Percentiles rank a stretch among this genome's conserved stretches.
These are phyloP conservation scores for Poeciliopsis turrubarensis DNA, from an alignment of 2,113 vertebrate genomes.

Conservation along the genomic window DNA sequence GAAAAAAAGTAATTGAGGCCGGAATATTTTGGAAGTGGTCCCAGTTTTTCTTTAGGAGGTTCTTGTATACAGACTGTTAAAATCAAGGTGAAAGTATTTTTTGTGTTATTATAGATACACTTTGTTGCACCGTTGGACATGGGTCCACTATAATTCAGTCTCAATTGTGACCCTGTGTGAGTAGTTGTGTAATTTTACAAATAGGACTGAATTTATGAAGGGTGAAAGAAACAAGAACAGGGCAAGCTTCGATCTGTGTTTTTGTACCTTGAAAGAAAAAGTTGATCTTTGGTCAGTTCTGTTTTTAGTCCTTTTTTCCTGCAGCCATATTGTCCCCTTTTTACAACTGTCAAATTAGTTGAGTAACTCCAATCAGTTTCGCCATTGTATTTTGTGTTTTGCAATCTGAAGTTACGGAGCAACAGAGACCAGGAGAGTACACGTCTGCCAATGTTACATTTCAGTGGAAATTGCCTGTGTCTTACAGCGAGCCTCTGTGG, in stretches of 20 bases:
- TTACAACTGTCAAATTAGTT: slow-evolving; percentile 68
- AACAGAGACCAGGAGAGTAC: slow-evolving; percentile 55
- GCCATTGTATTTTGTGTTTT: slow-evolving; percentile 57
- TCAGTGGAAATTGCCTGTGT: slow-evolving; percentile 76
- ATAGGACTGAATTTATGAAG: slow-evolving; percentile 30
- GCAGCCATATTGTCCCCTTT: slow-evolving; percentile 31
- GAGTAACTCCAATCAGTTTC: slow-evolving; percentile 57
- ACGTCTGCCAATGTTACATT: slow-evolving; percentile 71
- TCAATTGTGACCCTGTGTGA: slow-evolving; percentile 36
- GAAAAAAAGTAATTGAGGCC: slow-evolving; percentile 31
- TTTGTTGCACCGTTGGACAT: slow-evolving; percentile 53
- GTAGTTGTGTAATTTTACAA: slow-evolving; percentile 46
- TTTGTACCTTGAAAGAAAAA: slow-evolving; percentile 11
- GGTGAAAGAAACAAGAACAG: slow-evolving; percentile 6
- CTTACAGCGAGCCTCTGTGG: slow-evolving; percentile 69
- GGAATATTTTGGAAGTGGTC: slow-evolving; percentile 57
- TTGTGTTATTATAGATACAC: slow-evolving; percentile 57
- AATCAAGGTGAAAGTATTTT: slow-evolving; percentile 58
- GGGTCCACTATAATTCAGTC: slow-evolving; percentile 37
- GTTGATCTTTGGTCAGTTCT: slow-evolving; percentile 38
- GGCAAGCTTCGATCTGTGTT: slow-evolving; percentile 12
- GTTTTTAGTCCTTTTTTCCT: slow-evolving; percentile 36
- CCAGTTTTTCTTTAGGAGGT: slow-evolving; percentile 54
- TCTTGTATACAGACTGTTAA: slow-evolving; percentile 36
- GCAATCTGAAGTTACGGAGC: slow-evolving; percentile 68